These are phyloP conservation scores for Mormoops blainvillei DNA, from an alignment of 2,113 vertebrate species.

Conservation along the genomic window DNA sequence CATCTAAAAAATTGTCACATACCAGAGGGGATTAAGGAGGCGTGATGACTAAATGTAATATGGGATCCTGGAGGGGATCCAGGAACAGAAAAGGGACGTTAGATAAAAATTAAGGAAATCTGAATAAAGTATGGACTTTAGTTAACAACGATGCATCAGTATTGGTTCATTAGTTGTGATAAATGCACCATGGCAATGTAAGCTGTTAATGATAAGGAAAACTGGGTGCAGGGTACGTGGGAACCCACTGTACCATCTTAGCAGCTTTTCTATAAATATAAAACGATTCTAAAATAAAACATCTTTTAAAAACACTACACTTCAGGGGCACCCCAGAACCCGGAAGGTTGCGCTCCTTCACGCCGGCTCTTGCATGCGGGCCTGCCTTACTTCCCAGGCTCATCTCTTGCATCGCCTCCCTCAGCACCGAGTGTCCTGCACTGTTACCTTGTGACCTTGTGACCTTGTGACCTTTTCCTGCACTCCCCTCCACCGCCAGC, in stretches of 20 bases:
- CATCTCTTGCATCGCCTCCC: background rate
- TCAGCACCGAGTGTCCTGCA: rapidly evolving
- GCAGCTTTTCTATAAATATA: background rate
- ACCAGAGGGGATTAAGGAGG: background rate
- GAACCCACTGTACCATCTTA: background rate
- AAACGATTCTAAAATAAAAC: background rate
- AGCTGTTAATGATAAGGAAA: background rate
- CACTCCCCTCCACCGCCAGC: too few species aligned
- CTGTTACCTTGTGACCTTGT: too few species aligned
- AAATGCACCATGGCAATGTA: background rate
- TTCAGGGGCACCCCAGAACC: too few species aligned
- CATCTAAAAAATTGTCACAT: background rate
- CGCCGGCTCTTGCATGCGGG: too few species aligned
- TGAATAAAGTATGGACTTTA: background rate
- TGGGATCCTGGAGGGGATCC: too few species aligned
- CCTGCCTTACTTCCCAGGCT: background rate
- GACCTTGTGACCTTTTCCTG: background rate
- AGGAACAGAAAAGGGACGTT: background rate
- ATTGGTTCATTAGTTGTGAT: background rate
- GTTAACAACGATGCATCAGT: background rate
- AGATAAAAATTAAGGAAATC: background rate
- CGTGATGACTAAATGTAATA: background rate
- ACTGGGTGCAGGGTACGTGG: background rate
- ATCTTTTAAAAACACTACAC: background rate
- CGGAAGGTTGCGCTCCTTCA: background rate